Base-by-base conservation (phyloP, 2,113 vertebrate species). In the Saccopteryx bilineata region DNA sequence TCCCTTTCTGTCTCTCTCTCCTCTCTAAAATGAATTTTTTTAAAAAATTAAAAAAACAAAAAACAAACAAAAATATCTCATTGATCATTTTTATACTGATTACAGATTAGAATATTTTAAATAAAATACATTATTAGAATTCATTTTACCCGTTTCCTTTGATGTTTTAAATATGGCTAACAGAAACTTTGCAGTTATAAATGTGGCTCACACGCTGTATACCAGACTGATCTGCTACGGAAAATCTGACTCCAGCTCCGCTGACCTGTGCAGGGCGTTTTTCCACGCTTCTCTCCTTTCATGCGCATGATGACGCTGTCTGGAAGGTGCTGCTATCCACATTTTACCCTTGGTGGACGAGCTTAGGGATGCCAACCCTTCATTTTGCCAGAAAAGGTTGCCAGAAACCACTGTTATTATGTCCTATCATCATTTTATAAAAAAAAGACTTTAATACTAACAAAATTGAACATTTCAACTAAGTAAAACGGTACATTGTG, bases 121-220 rank as follows among this genome's bases (percentile, higher is more conserved):
- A 26, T 60, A 28, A 66, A 89, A 90, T 56, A 79, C 60, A 60
- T 66, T 76, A 71, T 87, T 83, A 76, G 63, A 81, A 80, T 86
- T 60, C 56, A 65, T 93, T 76, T 61, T 48, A 87, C 23, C 23
- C 10, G 39, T 83, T 82, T 71, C n/a, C 85, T 81, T 86, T 74
- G n/a, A 60, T 68, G n/a, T 72, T 85, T 93, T 63, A 79, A 71
- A 79, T 84, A 33, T 28, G 23, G 48, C 54, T 50, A 85, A 63
- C 72, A 85, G 79, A 69, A 79, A 69, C 2, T 48, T 69, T 92
- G 74, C 80, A 74, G 50, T 71, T 72, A 63, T 24, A 12, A 50
- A 15, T 52, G 31, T 74, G 74, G 58, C 31, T 52, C 66, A 58
- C 58, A 9, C 33, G 46, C 2, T 50, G 60, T 54, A n/a, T 72